phyloP scores from a whole-genome alignment of 1,140 invertebrate species.

The Drosophila serrata region DNA sequence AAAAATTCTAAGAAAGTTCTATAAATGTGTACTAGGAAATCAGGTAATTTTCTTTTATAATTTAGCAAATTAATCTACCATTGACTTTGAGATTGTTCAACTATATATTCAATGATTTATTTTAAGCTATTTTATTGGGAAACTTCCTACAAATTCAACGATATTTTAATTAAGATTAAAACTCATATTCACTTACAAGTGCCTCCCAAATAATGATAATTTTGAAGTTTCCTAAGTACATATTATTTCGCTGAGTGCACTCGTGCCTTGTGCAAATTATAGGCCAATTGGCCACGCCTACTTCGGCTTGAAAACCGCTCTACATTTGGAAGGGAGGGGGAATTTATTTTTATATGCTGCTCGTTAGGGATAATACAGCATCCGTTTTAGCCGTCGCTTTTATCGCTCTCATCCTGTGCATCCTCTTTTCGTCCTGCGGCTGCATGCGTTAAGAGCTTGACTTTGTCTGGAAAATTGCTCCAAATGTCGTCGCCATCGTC shows the following conservation, averaged over 20 bases:
- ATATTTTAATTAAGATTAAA: background rate
- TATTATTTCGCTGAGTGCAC: background rate
- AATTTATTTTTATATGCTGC: conserved; percentile 56
- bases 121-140: background rate
- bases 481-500: conserved; percentile 21
- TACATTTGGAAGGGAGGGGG: background rate
- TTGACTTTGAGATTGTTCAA: background rate
- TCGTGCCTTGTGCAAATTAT: conserved; percentile 22
- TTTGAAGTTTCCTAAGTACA: background rate
- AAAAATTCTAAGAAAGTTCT: background rate
- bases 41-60: no score
- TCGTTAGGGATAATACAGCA: conserved; percentile 47
- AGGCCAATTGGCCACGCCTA: conserved; percentile 39
- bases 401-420: conserved; percentile 26
- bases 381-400: conserved; percentile 46
- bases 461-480: conserved; percentile 32
- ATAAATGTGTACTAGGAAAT: no score
- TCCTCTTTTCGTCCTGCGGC: conserved; percentile 17
- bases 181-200: background rate
- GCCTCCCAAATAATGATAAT: background rate
- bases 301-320: background rate
- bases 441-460: conserved; percentile 42
- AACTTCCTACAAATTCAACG: background rate
- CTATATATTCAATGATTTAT: background rate
- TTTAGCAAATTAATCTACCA: background rate